Evolutionary conservation across 2,113 vertebrate species (phyloP).

Genomic region (Ramphastos sulfuratus): DNA sequence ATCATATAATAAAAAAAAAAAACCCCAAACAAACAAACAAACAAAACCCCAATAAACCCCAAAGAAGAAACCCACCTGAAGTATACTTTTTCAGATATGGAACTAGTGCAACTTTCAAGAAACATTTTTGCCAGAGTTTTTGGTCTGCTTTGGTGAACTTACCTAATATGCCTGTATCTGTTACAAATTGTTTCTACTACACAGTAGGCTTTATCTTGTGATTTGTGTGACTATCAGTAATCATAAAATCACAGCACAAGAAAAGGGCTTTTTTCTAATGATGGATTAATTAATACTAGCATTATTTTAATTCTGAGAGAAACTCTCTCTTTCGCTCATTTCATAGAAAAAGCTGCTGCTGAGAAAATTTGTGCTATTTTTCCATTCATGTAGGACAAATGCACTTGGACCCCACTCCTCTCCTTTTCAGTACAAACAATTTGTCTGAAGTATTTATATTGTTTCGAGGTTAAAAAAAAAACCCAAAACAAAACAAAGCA

Average conservation of each 20-base stretch:
- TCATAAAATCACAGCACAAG: neutral
- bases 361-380: neutral
- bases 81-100: neutral
- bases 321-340: neutral
- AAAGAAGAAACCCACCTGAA: neutral
- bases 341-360: neutral
- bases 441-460: neutral
- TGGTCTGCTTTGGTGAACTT: neutral
- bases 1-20: too few species aligned
- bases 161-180: neutral
- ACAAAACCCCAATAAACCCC: too few species aligned
- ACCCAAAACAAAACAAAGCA: neutral
- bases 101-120: neutral
- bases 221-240: neutral
- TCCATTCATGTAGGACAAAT: neutral
- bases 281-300: neutral
- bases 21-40: neutral
- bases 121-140: neutral
- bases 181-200: neutral
- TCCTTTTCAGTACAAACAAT: neutral
- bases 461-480: neutral
- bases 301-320: slow-evolving; percentile 6
- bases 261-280: neutral
- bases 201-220: neutral
- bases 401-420: neutral